A percentile compares a stretch with the other conserved stretches of the same genome.
phyloP scores from a whole-genome alignment of 1,140 invertebrate genomes.

The Polypedilum pembai region DNA sequence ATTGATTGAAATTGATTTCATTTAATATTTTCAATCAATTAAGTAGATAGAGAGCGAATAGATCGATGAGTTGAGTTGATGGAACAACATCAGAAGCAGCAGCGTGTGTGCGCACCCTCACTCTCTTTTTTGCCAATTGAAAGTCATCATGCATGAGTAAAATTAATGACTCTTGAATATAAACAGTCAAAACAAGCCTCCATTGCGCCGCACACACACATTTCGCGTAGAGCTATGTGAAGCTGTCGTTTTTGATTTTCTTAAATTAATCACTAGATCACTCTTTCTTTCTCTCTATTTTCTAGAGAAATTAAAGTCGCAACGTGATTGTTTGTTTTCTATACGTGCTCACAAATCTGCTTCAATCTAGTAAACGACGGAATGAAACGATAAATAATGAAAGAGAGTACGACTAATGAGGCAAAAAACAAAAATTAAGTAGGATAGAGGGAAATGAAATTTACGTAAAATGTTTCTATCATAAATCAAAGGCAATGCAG shows the following conservation, averaged over 20 bases:
- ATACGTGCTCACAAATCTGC: not conserved
- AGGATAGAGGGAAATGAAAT: not conserved
- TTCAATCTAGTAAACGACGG: not conserved
- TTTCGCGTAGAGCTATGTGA: not conserved
- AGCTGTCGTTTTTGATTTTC: constrained; percentile 23
- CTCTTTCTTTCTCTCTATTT: not conserved
- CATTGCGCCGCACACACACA: not conserved
- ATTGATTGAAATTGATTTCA: constrained; percentile 6
- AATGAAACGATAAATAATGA: not conserved
- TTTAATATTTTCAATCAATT: constrained; percentile 15
- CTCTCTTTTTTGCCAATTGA: not conserved
- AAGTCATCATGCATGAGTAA: constrained; percentile 12
- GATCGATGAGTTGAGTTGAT: not conserved
- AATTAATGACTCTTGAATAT: constrained; percentile 7
- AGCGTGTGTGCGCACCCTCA: not conserved
- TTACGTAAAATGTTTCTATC: not conserved
- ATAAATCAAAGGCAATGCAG: not conserved
- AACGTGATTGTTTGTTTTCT: too few relatives aligned
- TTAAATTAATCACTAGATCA: constrained; percentile 21
- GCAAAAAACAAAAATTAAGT: not conserved
- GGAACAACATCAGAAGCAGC: not conserved
- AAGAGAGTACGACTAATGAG: not conserved
- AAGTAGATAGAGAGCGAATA: not conserved
- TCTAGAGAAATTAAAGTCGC: not conserved
- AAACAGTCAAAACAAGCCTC: constrained; percentile 4